Evolutionary conservation across 2,888 invertebrate genomes (phyloP).

Genomic region (Dryomyza anilis): DNA sequence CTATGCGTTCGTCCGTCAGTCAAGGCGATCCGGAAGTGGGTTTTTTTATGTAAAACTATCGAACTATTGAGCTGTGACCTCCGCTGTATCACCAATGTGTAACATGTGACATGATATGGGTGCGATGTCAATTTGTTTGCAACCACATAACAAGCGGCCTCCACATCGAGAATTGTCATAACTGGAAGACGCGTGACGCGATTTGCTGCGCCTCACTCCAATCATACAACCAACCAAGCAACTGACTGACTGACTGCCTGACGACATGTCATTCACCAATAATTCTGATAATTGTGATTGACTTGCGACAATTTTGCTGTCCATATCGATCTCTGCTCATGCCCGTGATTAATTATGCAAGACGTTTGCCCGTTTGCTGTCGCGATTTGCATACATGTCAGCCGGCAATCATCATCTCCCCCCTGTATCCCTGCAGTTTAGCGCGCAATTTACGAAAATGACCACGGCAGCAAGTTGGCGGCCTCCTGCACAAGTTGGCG

Average conservation of each 20-base stretch:
- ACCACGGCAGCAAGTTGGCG: not conserved
- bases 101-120: not conserved
- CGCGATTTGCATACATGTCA: not conserved
- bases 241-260: no score
- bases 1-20: no score
- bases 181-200: not conserved
- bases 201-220: not conserved
- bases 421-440: not conserved
- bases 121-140: conserved; percentile 3
- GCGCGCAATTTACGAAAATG: not conserved
- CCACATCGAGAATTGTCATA: conserved; percentile 1
- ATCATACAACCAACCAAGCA: not conserved
- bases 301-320: not conserved
- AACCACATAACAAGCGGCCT: not conserved
- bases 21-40: conserved; percentile 9
- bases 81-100: not conserved
- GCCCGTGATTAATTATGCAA: conserved; percentile 9
- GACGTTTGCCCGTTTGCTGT: conserved; percentile 3
- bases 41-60: not conserved
- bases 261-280: no score
- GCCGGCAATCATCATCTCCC: not conserved
- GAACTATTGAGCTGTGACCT: conserved; percentile 7
- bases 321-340: not conserved
- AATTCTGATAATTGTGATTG: conserved; percentile 5
- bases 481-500: not conserved